These are phyloP conservation scores for Hapalemur alaotrensis DNA, from an alignment of 2,797 vertebrate species.

Conservation along the genomic window DNA sequence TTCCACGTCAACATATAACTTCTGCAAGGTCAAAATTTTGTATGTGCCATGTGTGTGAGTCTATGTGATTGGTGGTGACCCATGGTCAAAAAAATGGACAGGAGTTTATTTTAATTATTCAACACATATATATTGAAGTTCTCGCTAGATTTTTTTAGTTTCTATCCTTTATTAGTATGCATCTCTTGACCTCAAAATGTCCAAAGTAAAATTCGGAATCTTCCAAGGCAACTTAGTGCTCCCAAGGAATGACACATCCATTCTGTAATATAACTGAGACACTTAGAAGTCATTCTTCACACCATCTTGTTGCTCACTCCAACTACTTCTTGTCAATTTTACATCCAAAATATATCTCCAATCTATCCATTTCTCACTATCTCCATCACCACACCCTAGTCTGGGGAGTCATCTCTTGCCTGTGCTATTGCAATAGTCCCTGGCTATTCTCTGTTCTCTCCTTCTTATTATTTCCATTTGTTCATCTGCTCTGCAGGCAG, in stretches of 20 bases:
- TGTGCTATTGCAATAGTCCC: background rate
- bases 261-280: background rate
- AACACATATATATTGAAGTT: background rate
- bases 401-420: background rate
- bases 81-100: background rate
- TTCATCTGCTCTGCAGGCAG: background rate
- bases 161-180: background rate
- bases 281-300: background rate
- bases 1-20: background rate
- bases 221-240: background rate
- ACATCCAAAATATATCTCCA: background rate
- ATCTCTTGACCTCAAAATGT: background rate
- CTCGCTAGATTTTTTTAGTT: background rate
- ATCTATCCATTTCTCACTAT: background rate
- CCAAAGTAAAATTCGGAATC: background rate
- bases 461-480: background rate
- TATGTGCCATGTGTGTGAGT: background rate
- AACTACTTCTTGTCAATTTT: background rate
- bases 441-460: background rate
- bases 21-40: background rate
- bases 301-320: background rate
- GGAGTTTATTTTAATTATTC: background rate
- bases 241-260: background rate
- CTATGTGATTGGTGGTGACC: background rate
- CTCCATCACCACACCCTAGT: background rate